Percentiles rank a stretch among this genome's conserved stretches.
phyloP scores from a whole-genome alignment of 2,113 vertebrate genomes.

The Psilopsiagon aymara region DNA sequence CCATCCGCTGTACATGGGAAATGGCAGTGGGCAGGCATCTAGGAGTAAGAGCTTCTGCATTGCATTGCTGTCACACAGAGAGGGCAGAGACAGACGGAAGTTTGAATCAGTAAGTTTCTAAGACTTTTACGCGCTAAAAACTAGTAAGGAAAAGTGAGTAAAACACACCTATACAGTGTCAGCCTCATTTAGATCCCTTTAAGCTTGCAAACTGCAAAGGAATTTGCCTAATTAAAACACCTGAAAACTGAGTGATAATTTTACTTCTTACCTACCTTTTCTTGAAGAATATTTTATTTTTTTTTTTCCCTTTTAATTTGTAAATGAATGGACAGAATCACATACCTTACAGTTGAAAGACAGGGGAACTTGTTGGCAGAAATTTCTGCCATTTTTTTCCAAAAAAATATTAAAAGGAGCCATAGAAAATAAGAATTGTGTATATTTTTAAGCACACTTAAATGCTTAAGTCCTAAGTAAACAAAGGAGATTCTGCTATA shows the following conservation, averaged over 20 bases:
- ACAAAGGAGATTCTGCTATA: background rate
- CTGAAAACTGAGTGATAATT: background rate
- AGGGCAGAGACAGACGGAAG: background rate
- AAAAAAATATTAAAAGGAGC: background rate
- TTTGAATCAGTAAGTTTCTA: background rate
- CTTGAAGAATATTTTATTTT: background rate
- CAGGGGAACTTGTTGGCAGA: background rate
- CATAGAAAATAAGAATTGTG: background rate
- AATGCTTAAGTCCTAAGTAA: background rate
- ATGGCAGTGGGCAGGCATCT: no score
- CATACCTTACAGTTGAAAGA: background rate
- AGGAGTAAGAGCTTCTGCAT: accelerated
- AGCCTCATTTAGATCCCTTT: background rate
- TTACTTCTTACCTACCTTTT: background rate
- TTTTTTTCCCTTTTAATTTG: background rate
- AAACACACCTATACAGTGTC: background rate
- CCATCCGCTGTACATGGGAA: accelerated
- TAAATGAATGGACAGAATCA: background rate
- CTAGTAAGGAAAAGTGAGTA: background rate
- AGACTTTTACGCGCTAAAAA: background rate
- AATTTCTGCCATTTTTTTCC: background rate
- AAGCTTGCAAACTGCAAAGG: background rate
- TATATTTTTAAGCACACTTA: background rate
- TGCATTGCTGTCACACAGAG: accelerated
- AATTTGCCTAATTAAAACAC: background rate